Percentiles rank a stretch among this genome's conserved stretches.
Conservation (phyloP, 2,113 vertebrate species). For the Accipiter virgatus region DNA sequence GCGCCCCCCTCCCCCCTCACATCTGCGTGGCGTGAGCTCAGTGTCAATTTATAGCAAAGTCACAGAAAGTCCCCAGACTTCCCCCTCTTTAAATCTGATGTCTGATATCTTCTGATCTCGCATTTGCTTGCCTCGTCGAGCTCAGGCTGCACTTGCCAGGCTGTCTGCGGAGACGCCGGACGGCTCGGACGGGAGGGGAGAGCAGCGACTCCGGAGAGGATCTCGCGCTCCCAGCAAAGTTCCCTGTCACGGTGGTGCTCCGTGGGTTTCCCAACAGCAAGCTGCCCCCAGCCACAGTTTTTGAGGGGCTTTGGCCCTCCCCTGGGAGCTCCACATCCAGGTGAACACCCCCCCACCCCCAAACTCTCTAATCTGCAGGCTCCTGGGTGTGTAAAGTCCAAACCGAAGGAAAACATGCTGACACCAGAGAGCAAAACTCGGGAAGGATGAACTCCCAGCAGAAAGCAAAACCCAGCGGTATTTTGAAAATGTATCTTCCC, state of each 20-base stretch:
- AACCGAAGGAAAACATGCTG: rapidly evolving
- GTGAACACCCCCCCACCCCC: not conserved
- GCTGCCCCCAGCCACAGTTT: not conserved
- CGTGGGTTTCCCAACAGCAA: not conserved
- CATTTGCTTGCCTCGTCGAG: not conserved
- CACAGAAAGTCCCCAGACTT: conserved; percentile 31
- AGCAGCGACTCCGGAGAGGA: rapidly evolving
- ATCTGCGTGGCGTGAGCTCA: not conserved
- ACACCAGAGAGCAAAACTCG: not conserved
- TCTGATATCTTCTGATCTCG: not conserved
- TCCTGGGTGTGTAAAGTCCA: rapidly evolving
- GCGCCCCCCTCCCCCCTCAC: not conserved
- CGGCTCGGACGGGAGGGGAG: not conserved
- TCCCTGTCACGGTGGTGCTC: rapidly evolving
- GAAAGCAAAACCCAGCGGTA: not conserved
- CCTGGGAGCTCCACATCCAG: not conserved
- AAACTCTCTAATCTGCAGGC: not conserved
- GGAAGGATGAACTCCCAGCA: not conserved
- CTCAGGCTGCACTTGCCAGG: not conserved
- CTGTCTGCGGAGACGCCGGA: rapidly evolving
- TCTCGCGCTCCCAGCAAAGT: rapidly evolving
- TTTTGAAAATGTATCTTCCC: not conserved
- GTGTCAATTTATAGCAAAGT: not conserved
- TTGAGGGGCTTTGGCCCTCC: not conserved
- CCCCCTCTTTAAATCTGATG: not conserved